Evolutionary conservation across 2,888 invertebrate genomes (phyloP).

Genomic region (Pammene fasciana): DNA sequence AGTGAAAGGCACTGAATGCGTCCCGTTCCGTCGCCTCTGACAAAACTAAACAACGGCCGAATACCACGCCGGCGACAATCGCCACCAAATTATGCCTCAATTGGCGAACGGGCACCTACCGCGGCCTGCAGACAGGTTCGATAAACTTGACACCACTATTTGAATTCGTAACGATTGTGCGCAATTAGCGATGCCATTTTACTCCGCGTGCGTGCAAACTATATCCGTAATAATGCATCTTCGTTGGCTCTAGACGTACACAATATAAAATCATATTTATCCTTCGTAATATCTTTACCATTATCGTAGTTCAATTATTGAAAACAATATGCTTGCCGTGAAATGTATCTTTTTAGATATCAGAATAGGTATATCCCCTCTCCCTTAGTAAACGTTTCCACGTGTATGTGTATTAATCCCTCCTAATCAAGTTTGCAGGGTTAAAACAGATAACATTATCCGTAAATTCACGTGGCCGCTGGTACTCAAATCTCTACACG

Average conservation of each 20-base stretch:
- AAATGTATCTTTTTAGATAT: not conserved
- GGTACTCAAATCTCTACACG: slow-evolving; percentile 62
- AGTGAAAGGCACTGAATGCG: slow-evolving; percentile 83
- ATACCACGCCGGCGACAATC: slow-evolving; percentile 35
- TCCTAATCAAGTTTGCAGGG: slow-evolving; percentile 14
- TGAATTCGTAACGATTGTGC: slow-evolving; percentile 37
- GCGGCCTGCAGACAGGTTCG: slow-evolving; percentile 31
- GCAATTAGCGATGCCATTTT: slow-evolving; percentile 35
- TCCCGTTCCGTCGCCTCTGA: slow-evolving; percentile 70
- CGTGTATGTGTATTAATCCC: not conserved
- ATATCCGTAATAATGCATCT: slow-evolving; percentile 32
- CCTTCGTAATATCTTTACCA: not conserved
- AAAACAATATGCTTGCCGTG: no score
- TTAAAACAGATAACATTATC: slow-evolving; percentile 51
- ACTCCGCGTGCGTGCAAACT: slow-evolving; percentile 17
- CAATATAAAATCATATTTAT: not conserved
- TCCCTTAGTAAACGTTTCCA: not conserved
- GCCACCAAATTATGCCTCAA: slow-evolving; percentile 48
- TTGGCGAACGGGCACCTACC: slow-evolving; percentile 38
- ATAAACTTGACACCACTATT: slow-evolving; percentile 41
- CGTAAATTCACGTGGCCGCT: slow-evolving; percentile 55
- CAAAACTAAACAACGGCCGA: slow-evolving; percentile 56
- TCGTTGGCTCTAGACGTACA: not conserved
- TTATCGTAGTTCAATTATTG: not conserved
- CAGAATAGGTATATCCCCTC: not conserved